A percentile compares a stretch with the other conserved stretches of the same genome.
Evolutionary conservation across 2,797 vertebrate genomes (phyloP).

Genomic region (Melopsittacus undulatus): DNA sequence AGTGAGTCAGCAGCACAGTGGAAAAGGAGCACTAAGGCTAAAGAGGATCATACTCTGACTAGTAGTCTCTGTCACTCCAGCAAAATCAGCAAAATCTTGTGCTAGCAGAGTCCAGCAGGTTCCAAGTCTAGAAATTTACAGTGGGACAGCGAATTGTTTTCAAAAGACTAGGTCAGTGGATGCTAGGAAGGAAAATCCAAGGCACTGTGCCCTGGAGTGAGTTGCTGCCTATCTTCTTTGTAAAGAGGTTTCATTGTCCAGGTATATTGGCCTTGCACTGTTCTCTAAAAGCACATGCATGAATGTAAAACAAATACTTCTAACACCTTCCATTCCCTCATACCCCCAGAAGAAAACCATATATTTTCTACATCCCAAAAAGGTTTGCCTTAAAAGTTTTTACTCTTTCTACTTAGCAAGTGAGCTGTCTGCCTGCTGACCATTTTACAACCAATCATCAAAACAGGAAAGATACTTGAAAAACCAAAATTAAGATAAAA

Average conservation of each 20-base stretch:
- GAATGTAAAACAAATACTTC: not conserved
- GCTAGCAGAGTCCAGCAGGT: not conserved
- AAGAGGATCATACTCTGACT: not conserved
- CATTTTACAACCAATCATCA: not conserved
- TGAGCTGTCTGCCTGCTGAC: not conserved
- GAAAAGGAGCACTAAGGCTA: not conserved
- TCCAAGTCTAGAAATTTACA: not conserved
- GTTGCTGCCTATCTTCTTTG: not conserved
- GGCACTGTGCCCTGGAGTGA: not conserved
- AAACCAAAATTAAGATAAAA: not conserved
- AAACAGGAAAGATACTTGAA: not conserved
- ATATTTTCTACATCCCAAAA: not conserved
- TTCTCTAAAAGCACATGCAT: not conserved
- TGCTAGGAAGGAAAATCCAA: not conserved
- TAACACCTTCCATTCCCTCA: fast-evolving
- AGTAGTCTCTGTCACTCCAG: not conserved
- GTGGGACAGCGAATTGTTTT: not conserved
- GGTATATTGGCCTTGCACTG: not conserved
- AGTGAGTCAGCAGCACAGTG: not conserved
- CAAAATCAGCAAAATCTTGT: not conserved
- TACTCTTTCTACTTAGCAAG: not conserved
- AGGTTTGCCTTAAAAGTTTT: not conserved
- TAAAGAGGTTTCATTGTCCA: not conserved
- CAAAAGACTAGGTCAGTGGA: not conserved
- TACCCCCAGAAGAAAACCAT: not conserved